A percentile compares a stretch with the other conserved stretches of the same genome.
phyloP scores from a whole-genome alignment of 2,113 vertebrate species.

The Chamaetylas fuelleborni region DNA sequence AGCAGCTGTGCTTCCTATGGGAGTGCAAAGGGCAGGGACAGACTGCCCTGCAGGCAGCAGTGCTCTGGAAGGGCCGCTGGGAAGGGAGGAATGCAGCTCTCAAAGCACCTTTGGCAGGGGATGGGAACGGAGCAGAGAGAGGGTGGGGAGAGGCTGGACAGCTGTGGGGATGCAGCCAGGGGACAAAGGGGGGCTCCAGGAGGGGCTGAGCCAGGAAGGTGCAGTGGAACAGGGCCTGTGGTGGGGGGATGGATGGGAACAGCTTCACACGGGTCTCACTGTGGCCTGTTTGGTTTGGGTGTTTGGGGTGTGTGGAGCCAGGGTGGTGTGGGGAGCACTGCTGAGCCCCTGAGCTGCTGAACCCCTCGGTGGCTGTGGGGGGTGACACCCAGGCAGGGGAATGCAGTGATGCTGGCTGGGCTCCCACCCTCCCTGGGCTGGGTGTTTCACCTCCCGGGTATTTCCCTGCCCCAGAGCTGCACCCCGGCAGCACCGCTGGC shows the following conservation, averaged over 20 bases:
- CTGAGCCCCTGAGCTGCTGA: neutral
- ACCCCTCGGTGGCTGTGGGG: fast-evolving
- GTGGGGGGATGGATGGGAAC: fast-evolving
- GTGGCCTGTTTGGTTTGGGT: neutral
- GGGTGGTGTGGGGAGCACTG: fast-evolving
- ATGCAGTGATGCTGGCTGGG: fast-evolving
- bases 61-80: neutral
- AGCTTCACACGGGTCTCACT: fast-evolving
- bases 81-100: fast-evolving
- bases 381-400: neutral
- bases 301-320: fast-evolving
- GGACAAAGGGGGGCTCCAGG: fast-evolving
- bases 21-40: neutral
- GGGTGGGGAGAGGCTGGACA: neutral
- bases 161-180: neutral
- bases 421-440: neutral
- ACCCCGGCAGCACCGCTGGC: fast-evolving
- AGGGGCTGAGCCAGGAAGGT: neutral
- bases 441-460: no score
- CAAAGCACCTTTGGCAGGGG: neutral
- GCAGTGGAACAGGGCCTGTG: neutral
- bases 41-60: neutral
- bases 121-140: neutral
- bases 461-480: neutral
- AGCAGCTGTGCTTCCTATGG: neutral